Base-by-base conservation (phyloP, 2,888 invertebrate genomes). In the Mongoloraphidia duomilia region DNA sequence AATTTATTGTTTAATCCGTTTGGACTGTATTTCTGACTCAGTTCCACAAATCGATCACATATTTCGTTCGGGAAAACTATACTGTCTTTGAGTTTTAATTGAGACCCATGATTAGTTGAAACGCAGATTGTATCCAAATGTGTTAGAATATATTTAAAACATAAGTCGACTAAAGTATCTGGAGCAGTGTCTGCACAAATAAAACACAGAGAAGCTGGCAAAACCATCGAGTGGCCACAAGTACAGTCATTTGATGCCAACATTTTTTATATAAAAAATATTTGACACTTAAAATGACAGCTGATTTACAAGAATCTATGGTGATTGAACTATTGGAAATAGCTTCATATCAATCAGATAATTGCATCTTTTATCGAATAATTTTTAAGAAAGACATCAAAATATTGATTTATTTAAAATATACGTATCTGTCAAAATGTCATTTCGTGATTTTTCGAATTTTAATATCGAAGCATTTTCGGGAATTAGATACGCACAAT, bases 51-150 rank as follows among this genome's bases (percentile, higher is more conserved):
- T 57, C 72, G 75, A 61, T 86, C 84, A 60, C 84, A 84, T 56
- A 86, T 76, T 64, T 83, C 84, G 46, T 75, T 74, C 1, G 85
- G 85, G 34, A 86, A 63, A 44, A 76, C 71, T 48, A 84, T 66
- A 49, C 79, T 80, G 51, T 79, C 73, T 54, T 70, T 72, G 9
- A 85, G 65, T 55, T 67, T 69, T 61, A 72, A 71, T 54, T 73
- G 69, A 49, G 63, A 69, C 39, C 60, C 61, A 44, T 58, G 57
- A 10, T 68, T 65, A 57, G 74, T 72, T 50, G 65, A 60, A 52
- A 65, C 69, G 55, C 79, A 77, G 56, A 84, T 75, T 34, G 73
- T 74, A 56, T 77, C 72, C 51, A 83, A 65, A 66, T 84, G 74
- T 52, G 72, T 69, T 44, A 79, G 74, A 50, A 83, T 73, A 57